These are phyloP conservation scores for Loxodonta africana DNA, from an alignment of 2,113 vertebrate species.

Conservation along the genomic window DNA sequence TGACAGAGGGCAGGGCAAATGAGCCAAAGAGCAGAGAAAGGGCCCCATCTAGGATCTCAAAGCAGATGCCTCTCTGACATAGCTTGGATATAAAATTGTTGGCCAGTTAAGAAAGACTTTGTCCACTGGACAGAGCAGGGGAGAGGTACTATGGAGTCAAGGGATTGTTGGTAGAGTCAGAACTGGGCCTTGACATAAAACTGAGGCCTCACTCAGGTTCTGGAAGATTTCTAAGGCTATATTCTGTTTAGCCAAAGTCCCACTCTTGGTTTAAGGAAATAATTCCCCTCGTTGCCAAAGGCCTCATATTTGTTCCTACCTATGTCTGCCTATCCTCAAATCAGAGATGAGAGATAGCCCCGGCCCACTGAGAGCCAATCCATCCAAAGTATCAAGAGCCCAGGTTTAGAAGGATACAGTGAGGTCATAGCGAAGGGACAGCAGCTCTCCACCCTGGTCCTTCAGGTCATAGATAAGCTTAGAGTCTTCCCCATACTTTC, in stretches of 20 bases:
- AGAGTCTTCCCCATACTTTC: constrained; percentile 98
- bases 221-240: constrained; percentile 32
- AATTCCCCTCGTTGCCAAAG: constrained; percentile 22
- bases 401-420: constrained; percentile 94
- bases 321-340: not conserved
- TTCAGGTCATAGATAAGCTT: constrained; percentile 99
- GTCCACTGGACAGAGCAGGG: not conserved
- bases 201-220: constrained; percentile 18
- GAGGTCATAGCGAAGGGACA: constrained; percentile 97
- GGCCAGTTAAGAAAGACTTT: not conserved
- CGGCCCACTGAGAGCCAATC: not conserved
- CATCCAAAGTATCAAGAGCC: constrained; percentile 21
- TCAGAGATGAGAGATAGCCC: not conserved
- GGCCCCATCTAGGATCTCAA: not conserved
- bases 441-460: constrained; percentile 97
- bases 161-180: not conserved
- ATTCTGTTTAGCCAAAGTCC: constrained; percentile 14
- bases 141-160: not conserved
- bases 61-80: not conserved
- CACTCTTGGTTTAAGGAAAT: constrained; percentile 27
- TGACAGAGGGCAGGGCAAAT: not conserved
- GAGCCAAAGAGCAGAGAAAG: not conserved
- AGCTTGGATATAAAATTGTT: constrained; percentile 39
- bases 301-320: constrained; percentile 60
- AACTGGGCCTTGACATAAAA: not conserved